Evolutionary conservation across 2,888 invertebrate genomes (phyloP), one percentile per base, ranked within the genome.

Genomic region (Troides aeacus): DNA sequence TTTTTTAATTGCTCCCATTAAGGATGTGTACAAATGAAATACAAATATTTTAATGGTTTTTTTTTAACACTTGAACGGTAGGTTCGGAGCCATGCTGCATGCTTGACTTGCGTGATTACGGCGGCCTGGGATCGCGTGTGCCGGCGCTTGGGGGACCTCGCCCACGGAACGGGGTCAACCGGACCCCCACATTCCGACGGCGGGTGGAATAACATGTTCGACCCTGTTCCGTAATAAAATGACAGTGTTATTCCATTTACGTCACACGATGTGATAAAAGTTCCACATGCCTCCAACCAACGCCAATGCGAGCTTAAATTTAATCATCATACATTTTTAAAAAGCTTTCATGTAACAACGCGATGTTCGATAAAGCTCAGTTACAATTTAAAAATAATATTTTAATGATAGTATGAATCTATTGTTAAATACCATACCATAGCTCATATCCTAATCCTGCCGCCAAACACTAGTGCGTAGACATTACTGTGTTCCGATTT

Each of bases 61-160:
- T 62, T 58, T 63, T 50, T 36, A 56, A 60, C 60, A 60, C 57
- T 53, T 78, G 80, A 74, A 79, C 63, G 50, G 23, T 64, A 42
- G 50, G 64, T 60, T 62, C 36, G 36, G 24, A 36, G 53, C 46
- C 30, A n/a, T 63, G 66, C 64, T 24, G 68, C 60, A 39, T 46
- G 68, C 78, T 79, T 73, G 77, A 79, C 80, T 91, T 81, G 90
- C 91, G 92, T 92, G 92, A 90, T 92, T 90, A 89, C 90, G 89
- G 84, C 79, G 82, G 81, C 82, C 83, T 81, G 83, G 83, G 85
- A 86, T 86, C 82, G 87, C 87, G 89, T 88, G 90, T 90, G 89
- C 90, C 89, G 89, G 85, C 78, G 84, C 83, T 82, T 78, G 81
- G 87, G 87, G 84, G 83, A 81, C 84, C 79, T 81, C 78, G 82